Evolutionary conservation across 92 coral and sea anemone genomes (phyloP).

Genomic region (Pocillopora grandis): DNA sequence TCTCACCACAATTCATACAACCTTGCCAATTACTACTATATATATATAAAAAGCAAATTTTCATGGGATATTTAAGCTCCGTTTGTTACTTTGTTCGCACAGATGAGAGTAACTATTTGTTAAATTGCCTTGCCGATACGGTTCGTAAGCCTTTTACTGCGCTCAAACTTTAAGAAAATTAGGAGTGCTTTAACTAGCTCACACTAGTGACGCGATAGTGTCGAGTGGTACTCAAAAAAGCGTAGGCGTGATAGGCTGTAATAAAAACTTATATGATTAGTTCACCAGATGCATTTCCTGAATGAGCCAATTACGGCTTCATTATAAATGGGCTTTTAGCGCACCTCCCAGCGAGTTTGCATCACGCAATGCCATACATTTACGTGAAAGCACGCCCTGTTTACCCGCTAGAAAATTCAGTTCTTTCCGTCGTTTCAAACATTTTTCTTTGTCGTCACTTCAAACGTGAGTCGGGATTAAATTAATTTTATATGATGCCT

Average conservation of each 20-base stretch:
- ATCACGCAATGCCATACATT: constrained; percentile 35
- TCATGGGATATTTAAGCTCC: neutral
- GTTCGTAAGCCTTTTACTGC: constrained; percentile 3
- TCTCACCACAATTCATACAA: neutral
- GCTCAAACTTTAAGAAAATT: constrained; percentile 1
- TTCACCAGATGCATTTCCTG: constrained; percentile 48
- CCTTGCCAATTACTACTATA: neutral
- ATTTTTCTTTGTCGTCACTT: neutral
- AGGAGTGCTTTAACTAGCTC: constrained; percentile 30
- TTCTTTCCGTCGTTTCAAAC: neutral
- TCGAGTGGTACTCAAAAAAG: constrained; percentile 24
- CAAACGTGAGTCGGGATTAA: neutral
- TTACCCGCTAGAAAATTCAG: neutral
- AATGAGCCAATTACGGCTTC: constrained; percentile 42
- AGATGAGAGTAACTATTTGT: neutral
- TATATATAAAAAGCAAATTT: neutral
- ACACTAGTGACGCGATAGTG: constrained; percentile 37
- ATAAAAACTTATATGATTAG: constrained; percentile 33
- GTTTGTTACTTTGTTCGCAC: neutral
- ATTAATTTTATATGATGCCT: neutral
- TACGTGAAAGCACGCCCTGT: neutral
- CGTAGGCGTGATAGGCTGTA: constrained; percentile 26
- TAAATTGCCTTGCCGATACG: constrained; percentile 3
- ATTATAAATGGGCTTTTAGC: constrained; percentile 37
- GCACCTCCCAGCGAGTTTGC: constrained; percentile 19